Conservation (phyloP, 2,888 invertebrate genomes). For the Agrochola lychnidis region DNA sequence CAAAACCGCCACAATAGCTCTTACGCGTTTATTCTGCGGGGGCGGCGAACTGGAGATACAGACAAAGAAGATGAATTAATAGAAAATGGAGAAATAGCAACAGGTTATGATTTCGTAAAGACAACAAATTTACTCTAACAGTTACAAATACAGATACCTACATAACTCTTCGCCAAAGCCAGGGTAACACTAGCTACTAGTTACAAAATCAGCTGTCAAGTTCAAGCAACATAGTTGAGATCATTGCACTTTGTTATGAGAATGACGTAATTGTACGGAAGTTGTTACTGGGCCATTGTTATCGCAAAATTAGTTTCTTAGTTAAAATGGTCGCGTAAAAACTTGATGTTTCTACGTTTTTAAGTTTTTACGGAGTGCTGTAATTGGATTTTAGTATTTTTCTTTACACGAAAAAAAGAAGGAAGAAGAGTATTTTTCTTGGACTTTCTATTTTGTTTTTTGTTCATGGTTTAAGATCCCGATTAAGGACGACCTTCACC, state of each 20-base stretch:
- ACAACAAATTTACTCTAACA: not conserved
- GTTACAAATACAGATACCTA: not conserved
- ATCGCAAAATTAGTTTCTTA: conserved; percentile 62
- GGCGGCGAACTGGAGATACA: too few species aligned
- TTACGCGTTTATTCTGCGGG: too few species aligned
- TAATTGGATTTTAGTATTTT: conserved; percentile 41
- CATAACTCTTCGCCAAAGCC: not conserved
- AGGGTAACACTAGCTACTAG: conserved; percentile 6
- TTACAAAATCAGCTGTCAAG: conserved; percentile 53
- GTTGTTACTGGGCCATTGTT: conserved; percentile 62
- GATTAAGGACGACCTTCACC: too few species aligned
- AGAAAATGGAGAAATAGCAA: not conserved
- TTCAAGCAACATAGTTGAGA: conserved; percentile 46
- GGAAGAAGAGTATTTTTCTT: not conserved
- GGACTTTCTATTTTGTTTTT: not conserved
- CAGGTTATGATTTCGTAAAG: not conserved
- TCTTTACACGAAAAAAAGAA: not conserved
- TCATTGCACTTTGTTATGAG: conserved; percentile 40
- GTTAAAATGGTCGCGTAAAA: conserved; percentile 50
- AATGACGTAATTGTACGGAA: conserved; percentile 56
- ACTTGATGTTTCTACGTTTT: conserved; percentile 22
- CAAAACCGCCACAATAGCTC: too few species aligned
- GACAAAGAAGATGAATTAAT: too few species aligned
- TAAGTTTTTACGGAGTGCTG: conserved; percentile 26
- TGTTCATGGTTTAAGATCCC: not conserved